Percentiles rank a stretch among this genome's conserved stretches.
Conservation (phyloP, 2,797 vertebrate genomes). For the Rallus crepitans region DNA sequence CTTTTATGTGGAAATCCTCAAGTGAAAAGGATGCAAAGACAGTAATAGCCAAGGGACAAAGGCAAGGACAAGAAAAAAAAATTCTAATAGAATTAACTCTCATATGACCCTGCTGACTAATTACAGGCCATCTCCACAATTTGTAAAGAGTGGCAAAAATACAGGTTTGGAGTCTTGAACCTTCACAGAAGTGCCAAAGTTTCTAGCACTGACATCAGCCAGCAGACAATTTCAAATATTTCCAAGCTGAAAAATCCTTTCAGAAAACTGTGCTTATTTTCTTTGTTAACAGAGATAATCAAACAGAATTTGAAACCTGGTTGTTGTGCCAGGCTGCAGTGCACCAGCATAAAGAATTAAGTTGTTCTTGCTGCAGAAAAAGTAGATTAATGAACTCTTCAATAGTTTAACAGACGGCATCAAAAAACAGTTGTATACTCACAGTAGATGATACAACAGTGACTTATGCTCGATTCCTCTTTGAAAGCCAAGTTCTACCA, state of each 20-base stretch:
- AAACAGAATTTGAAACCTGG: neutral
- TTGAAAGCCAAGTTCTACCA: neutral
- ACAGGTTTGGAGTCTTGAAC: neutral
- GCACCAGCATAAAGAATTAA: neutral
- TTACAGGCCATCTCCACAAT: neutral
- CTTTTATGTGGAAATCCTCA: neutral
- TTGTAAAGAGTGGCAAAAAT: neutral
- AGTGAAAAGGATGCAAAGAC: neutral
- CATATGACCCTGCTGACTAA: neutral
- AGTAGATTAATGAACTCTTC: slow-evolving; percentile 4
- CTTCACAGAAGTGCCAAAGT: neutral
- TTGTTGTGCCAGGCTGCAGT: neutral
- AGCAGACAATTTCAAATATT: neutral
- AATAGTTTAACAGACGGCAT: neutral
- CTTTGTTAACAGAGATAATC: neutral
- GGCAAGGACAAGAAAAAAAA: neutral
- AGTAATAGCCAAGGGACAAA: neutral
- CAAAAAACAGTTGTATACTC: neutral
- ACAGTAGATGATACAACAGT: neutral
- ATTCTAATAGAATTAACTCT: neutral
- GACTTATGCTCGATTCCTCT: neutral
- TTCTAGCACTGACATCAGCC: neutral
- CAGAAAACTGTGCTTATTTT: neutral
- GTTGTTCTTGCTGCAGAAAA: neutral
- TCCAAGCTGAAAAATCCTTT: neutral